phyloP scores from a whole-genome alignment of 2,113 vertebrate genomes.

The Bambusicola thoracicus region DNA sequence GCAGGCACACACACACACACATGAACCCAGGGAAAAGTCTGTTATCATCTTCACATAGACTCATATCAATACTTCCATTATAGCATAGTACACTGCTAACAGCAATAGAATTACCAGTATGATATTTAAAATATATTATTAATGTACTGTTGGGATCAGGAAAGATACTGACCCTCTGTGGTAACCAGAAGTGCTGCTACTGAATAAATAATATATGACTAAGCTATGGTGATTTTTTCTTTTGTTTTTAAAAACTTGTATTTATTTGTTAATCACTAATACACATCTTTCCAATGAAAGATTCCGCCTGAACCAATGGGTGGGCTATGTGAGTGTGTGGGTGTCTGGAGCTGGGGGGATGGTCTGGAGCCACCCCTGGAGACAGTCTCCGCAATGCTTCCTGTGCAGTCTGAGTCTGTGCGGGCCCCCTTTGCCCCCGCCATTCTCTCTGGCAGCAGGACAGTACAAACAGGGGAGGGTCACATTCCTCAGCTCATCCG shows the following conservation, averaged over 20 bases:
- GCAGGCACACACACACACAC: no score
- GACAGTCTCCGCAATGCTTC: no score
- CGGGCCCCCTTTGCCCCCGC: no score
- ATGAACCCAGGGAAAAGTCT: not conserved
- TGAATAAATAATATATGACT: not conserved
- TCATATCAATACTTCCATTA: slow-evolving; percentile 61
- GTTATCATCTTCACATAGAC: slow-evolving; percentile 52
- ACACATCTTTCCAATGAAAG: not conserved
- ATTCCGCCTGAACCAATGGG: no score
- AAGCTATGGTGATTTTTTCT: not conserved
- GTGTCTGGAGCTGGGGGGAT: no score
- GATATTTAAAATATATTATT: slow-evolving; percentile 37
- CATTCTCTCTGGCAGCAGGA: no score
- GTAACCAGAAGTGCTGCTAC: not conserved
- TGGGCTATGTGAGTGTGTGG: no score
- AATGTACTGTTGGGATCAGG: not conserved
- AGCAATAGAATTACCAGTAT: slow-evolving; percentile 40
- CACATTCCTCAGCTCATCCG: no score
- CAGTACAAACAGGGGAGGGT: no score
- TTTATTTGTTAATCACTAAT: not conserved
- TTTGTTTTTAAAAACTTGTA: not conserved
- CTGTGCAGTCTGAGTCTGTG: no score
- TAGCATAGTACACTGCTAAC: slow-evolving; percentile 31
- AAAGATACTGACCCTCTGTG: slow-evolving; percentile 18
- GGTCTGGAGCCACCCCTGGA: no score